phyloP scores from a whole-genome alignment of 2,888 invertebrate genomes.

The Fragum fragum region DNA sequence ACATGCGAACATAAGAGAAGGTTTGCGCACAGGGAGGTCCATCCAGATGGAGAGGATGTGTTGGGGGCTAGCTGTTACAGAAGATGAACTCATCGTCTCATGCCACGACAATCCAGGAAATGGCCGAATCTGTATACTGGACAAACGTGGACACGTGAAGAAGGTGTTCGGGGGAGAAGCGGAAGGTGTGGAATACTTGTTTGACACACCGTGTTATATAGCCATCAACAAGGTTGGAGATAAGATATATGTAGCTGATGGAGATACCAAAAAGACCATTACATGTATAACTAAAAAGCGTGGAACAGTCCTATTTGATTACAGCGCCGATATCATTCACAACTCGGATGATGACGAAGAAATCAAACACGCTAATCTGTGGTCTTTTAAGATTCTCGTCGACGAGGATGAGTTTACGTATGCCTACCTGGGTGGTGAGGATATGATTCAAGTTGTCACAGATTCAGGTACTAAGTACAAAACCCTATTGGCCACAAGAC shows the following conservation, averaged over 20 bases:
- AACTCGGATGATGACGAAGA: constrained; percentile 29
- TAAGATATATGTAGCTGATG: constrained; percentile 55
- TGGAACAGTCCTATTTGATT: constrained; percentile 54
- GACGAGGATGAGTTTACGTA: constrained; percentile 56
- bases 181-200: constrained; percentile 37
- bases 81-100: constrained; percentile 44
- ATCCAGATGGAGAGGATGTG: constrained; percentile 63
- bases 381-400: constrained; percentile 62
- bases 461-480: constrained; percentile 45
- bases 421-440: constrained; percentile 56
- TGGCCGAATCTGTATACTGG: constrained; percentile 50
- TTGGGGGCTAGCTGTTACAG: constrained; percentile 53
- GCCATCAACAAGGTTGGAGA: constrained; percentile 45
- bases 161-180: constrained; percentile 52
- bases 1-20: constrained; percentile 45
- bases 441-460: constrained; percentile 59
- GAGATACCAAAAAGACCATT: constrained; percentile 47
- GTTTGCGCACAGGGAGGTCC: constrained; percentile 43
- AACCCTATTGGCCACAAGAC: constrained; percentile 50
- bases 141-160: constrained; percentile 59
- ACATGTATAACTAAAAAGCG: constrained; percentile 53
- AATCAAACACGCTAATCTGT: constrained; percentile 44
- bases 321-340: constrained; percentile 37
- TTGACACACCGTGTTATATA: constrained; percentile 56
- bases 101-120: constrained; percentile 62